Percentiles rank a stretch among this genome's conserved stretches.
Evolutionary conservation across 2,888 invertebrate genomes (phyloP).

Genomic region (Polymixis flavicincta): DNA sequence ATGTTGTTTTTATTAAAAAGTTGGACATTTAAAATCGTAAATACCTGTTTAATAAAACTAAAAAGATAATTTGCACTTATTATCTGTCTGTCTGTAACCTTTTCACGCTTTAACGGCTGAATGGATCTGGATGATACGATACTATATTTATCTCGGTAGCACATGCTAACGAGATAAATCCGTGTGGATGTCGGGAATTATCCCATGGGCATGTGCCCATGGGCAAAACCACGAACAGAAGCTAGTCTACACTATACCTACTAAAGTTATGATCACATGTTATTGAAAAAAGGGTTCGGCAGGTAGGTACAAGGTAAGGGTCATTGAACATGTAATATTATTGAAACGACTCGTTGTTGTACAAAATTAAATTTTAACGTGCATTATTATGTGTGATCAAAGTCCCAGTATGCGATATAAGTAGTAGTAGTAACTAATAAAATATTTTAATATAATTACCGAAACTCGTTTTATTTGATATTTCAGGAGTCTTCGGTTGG

Average conservation of each 20-base stretch:
- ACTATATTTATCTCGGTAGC: no score
- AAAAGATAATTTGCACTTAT: no score
- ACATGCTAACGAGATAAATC: no score
- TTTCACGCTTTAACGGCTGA: no score
- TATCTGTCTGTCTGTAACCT: no score
- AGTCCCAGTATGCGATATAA: slow-evolving; percentile 8
- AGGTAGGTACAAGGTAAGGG: slow-evolving; percentile 19
- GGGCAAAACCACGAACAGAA: no score
- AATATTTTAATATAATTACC: background rate
- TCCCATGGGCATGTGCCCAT: no score
- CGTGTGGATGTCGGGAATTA: no score
- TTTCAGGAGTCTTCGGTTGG: background rate
- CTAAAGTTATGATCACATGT: background rate
- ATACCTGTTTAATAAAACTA: no score
- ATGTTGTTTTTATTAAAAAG: no score
- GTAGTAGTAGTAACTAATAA: slow-evolving; percentile 9
- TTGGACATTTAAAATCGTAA: no score
- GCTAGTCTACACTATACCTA: background rate
- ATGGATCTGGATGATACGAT: no score
- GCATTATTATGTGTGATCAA: slow-evolving; percentile 4
- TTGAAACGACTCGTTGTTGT: slow-evolving; percentile 18
- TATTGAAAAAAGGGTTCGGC: slow-evolving; percentile 33
- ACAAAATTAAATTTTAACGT: slow-evolving; percentile 12
- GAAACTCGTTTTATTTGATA: background rate
- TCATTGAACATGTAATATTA: slow-evolving; percentile 57